Percentiles rank a stretch among this genome's conserved stretches.
Conservation (phyloP, 2,113 vertebrate genomes). For the Nematolebias whitei region DNA sequence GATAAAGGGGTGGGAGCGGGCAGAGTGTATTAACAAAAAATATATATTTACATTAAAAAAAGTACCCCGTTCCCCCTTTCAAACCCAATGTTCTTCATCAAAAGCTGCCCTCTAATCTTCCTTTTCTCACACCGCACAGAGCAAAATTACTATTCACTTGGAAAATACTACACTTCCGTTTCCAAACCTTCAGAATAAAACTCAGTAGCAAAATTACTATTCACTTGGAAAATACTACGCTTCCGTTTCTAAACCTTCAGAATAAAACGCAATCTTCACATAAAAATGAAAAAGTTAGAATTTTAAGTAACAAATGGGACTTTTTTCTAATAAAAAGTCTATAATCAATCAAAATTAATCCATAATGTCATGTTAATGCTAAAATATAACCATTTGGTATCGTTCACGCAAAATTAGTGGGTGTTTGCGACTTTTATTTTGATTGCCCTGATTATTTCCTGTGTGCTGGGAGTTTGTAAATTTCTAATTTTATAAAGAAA, state of each 20-base stretch:
- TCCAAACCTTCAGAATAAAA: constrained; percentile 58
- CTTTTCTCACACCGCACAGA: constrained; percentile 61
- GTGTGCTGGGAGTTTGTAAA: constrained; percentile 21
- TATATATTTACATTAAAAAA: constrained; percentile 1
- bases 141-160: constrained; percentile 67
- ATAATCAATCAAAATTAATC: no score
- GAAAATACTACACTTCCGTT: constrained; percentile 71
- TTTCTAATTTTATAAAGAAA: constrained; percentile 49
- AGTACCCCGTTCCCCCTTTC: constrained; percentile 54
- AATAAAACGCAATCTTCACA: constrained; percentile 26
- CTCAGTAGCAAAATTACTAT: constrained; percentile 63
- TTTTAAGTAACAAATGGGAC: neutral
- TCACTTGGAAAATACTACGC: constrained; percentile 65
- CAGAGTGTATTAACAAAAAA: constrained; percentile 55
- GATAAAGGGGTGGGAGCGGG: constrained; percentile 66
- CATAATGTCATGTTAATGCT: neutral
- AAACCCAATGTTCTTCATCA: constrained; percentile 48
- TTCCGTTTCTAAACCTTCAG: constrained; percentile 63
- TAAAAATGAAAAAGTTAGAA: neutral
- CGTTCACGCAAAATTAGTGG: neutral
- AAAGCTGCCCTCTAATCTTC: constrained; percentile 70
- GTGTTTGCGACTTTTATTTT: constrained; percentile 54
- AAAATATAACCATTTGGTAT: neutral
- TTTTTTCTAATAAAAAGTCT: neutral
- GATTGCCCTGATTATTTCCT: constrained; percentile 21